Evolutionary conservation across 2,797 vertebrate genomes (phyloP), one percentile per base, ranked within the genome.

Genomic region (Coregonus ussuriensis): DNA sequence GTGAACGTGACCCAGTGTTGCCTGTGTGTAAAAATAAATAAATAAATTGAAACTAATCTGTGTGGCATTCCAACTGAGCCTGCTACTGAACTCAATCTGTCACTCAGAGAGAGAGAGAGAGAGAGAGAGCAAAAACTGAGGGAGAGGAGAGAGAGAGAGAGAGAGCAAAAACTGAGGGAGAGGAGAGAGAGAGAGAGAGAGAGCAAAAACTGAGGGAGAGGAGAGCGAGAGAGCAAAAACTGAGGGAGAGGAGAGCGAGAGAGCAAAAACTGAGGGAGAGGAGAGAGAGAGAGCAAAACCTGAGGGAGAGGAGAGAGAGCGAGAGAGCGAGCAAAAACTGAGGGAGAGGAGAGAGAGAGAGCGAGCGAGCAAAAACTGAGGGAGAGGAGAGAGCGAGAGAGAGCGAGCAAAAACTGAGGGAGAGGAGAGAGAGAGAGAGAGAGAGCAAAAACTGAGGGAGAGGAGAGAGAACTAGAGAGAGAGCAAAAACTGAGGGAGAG

Each of bases 31-130:
- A 25, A 25, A 25, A 25, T 25, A 25, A 25, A 25, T 25, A 25
- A 25, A 25, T 25, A 1, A 25, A 25, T 25, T 25, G 25, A 1
- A 74, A 76, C 51, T 88, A 47, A 73, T 79, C 7, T 85, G 81
- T 90, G 86, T 83, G 85, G 76, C 81, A 88, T 89, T 91, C 89
- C 86, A 89, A 88, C 88, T 83, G 88, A 90, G 83, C 73, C 84
- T 86, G 85, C 85, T 74, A 84, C 82, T 91, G 82, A 93, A 91
- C 90, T 92, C 86, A 89, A 94, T 93, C 90, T 91, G 90, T 92
- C 91, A 92, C 83, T 91, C 90, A 86, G 82, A 82, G 56, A 73
- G 68, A 51, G 21, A 80, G 65, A 79, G 71, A 73, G 25, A 2
- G 69, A 6, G 67, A 68, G 70, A 25, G 59, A 16, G 35, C 7